Conservation (phyloP, 1,140 invertebrate species). For the Mercenaria mercenaria region DNA sequence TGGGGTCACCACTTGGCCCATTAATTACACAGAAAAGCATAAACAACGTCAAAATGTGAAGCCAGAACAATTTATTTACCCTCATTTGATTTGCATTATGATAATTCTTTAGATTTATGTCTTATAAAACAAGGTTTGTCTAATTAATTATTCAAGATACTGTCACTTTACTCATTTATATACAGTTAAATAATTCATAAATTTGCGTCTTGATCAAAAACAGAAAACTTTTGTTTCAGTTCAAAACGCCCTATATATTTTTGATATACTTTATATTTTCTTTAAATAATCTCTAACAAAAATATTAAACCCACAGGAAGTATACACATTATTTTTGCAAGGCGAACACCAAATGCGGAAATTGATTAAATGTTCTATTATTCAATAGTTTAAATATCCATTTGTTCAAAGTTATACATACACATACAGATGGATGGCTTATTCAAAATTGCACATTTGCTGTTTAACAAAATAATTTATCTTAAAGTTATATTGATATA, state of each 20-base stretch:
- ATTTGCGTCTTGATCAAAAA: conserved; percentile 32
- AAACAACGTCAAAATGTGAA: conserved; percentile 58
- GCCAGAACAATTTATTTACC: conserved; percentile 61
- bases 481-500: no score
- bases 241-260: not conserved
- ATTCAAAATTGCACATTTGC: no score
- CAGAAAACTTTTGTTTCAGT: conserved; percentile 39
- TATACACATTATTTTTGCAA: no score
- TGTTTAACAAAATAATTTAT: no score
- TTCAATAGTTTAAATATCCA: no score
- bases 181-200: conserved; percentile 58
- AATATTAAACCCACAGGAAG: no score
- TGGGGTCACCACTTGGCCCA: conserved; percentile 6
- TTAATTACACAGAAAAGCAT: conserved; percentile 32
- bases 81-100: conserved; percentile 63
- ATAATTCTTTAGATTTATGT: conserved; percentile 60
- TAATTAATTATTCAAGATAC: conserved; percentile 64
- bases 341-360: no score
- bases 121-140: conserved; percentile 47
- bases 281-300: no score
- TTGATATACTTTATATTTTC: not conserved
- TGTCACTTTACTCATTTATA: conserved; percentile 59
- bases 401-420: no score
- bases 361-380: no score
- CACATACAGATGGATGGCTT: no score